Evolutionary conservation across 1,140 invertebrate genomes (phyloP), one percentile per base, ranked within the genome.

Genomic region (Ylistrum balloti): DNA sequence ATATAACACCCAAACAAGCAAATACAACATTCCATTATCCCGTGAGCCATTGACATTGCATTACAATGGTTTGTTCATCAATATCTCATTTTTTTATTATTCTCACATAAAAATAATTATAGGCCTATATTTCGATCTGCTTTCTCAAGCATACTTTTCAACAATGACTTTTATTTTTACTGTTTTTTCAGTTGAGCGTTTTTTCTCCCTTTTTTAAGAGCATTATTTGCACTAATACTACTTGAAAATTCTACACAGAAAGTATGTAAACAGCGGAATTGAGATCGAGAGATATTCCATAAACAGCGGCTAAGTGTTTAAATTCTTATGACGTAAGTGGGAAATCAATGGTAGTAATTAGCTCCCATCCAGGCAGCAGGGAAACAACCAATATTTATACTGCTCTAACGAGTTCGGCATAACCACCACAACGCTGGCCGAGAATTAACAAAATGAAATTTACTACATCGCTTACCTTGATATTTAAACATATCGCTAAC

Each of bases 211-310:
- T 45, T 45, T 45, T 45, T 17, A 9, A 74, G 11, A 22, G 28
- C 22, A 74, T 5, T 74, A n/a, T 74, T 28, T 74, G 56, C 0
- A 74, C 17, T 28, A 74, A n/a, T 28, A 28, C 5, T 28, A n/a
- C 22, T 28, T 28, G 56, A 74, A 28, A 48, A 74, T 74, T n/a
- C 22, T 28, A 9, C 13, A 74, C 5, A 28, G 56, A 74, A 28
- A 74, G 56, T 28, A 5, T 74, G 56, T 11, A 74, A n/a, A 74
- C 22, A 74, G 7, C 11, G 5, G 22, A 28, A n/a, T 74, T n/a
- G 56, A 74, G 56, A 74, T 74, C n/a, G n/a, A 74, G 56, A n/a
- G 56, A 74, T 74, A 74, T 74, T 74, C 56, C 56, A 74, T 74
- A 74, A 74, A 74, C 28, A n/a, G 56, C n/a, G n/a, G 41, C 28